Base-by-base conservation (phyloP, 1,140 invertebrate genomes). In the Cydia strobilella region DNA sequence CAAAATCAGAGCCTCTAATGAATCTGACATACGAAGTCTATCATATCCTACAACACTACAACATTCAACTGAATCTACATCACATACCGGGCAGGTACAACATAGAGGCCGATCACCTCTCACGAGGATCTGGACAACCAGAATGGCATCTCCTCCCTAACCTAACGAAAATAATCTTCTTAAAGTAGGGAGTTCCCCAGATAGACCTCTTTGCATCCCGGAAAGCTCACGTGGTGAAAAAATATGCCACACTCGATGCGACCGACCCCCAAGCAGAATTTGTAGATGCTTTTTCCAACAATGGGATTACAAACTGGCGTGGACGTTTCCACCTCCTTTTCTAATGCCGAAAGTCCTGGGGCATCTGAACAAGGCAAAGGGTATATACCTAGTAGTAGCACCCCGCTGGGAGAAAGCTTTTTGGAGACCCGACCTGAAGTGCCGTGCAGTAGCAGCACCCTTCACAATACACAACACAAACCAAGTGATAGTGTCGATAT, bases 391-490 rank as follows among this genome's bases (percentile, higher is more conserved):
- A 3, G 1, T 86, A 35, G 74, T 83, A 51, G 81, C 65, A 3
- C 81, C 84, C 12, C 15, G 73, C n/a, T 85, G 82, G 82, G 75
- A 80, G 35, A 80, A 78, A 73, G 76, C 75, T 2, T 83, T 78
- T 74, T 80, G 80, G 81, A 77, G 76, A 76, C 62, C 75, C 23
- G 81, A 82, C 35, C 75, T 83, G 12, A 65, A 73, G 51, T 23
- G 51, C 1, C 23, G 80, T 63, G 74, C 75, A 18, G 9, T 73
- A 23, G 76, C 74, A 1, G 42, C 76, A 2, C 82, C 83, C 10
- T 73, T 71, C 45, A 45, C 15, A 20, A 78, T 83, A 15, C 54
- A 59, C 23, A 76, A 81, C 66, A 74, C 77, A 10, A 5, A 2
- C 45, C 15, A 63, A 9, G 23, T 27, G 27, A 7, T 74, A 51